Percentiles rank a stretch among this genome's conserved stretches.
Conservation (phyloP, 2,113 vertebrate species). For the Prinia subflava region DNA sequence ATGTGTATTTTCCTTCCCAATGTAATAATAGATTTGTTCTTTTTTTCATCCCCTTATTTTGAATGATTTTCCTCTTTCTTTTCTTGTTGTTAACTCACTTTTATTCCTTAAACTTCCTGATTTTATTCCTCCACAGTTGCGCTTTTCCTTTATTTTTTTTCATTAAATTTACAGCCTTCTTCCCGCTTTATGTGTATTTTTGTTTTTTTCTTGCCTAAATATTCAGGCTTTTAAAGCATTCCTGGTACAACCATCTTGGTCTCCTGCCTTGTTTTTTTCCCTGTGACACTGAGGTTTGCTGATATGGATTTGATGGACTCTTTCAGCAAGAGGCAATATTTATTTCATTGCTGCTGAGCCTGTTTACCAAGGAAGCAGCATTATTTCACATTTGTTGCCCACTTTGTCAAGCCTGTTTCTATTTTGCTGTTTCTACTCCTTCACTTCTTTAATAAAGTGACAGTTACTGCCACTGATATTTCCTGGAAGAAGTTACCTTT, state of each 20-base stretch:
- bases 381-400: conserved; percentile 28
- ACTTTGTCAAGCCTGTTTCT: conserved; percentile 18
- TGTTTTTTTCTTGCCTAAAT: neutral
- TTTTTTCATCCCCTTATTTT: neutral
- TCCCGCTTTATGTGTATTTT: neutral
- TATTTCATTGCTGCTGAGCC: neutral
- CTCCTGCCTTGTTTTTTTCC: neutral
- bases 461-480: neutral
- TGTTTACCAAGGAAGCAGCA: neutral
- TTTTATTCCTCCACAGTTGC: neutral
- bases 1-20: neutral
- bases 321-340: neutral
- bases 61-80: neutral
- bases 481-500: neutral
- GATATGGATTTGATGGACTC: neutral
- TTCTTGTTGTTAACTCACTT: neutral
- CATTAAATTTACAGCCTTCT: neutral
- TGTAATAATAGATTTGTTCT: neutral
- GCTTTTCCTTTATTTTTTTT: neutral
- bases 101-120: neutral
- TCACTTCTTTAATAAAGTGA: neutral
- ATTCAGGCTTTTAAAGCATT: neutral
- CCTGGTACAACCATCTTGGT: neutral
- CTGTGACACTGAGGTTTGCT: neutral
- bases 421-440: neutral